Conservation (phyloP, 2,888 invertebrate genomes). For the Athripsodes cinereus region DNA sequence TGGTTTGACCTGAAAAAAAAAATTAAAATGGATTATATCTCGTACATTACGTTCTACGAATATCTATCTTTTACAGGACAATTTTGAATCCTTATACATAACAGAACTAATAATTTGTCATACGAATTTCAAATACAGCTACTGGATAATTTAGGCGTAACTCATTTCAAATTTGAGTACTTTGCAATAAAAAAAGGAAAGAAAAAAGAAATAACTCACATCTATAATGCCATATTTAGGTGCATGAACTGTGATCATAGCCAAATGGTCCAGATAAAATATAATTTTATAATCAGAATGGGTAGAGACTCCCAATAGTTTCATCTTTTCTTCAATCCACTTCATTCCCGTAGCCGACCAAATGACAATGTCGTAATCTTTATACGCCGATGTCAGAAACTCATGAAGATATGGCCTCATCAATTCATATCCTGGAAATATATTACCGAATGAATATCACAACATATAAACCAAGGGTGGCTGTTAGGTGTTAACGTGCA, state of each 20-base stretch:
- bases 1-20: slow-evolving; percentile 70
- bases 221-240: slow-evolving; percentile 88
- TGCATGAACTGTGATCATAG: slow-evolving; percentile 93
- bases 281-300: slow-evolving; percentile 85
- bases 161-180: too few species aligned
- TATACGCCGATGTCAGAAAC: slow-evolving; percentile 80
- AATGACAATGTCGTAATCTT: slow-evolving; percentile 92
- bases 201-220: slow-evolving; percentile 50
- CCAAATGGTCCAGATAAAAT: slow-evolving; percentile 85
- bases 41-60: too few species aligned
- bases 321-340: slow-evolving; percentile 98
- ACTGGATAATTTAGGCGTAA: too few species aligned
- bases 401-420: slow-evolving; percentile 96
- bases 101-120: too few species aligned
- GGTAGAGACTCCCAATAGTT: slow-evolving; percentile 76
- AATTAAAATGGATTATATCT: too few species aligned
- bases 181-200: too few species aligned
- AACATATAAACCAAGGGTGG: too few species aligned
- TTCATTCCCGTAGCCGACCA: slow-evolving; percentile 99
- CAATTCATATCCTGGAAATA: slow-evolving; percentile 64
- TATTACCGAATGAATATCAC: too few species aligned
- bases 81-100: too few species aligned
- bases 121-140: too few species aligned
- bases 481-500: too few species aligned
- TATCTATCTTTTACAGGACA: too few species aligned